phyloP scores from a whole-genome alignment of 2,888 invertebrate species.

The Hydroisotoma schaefferi region DNA sequence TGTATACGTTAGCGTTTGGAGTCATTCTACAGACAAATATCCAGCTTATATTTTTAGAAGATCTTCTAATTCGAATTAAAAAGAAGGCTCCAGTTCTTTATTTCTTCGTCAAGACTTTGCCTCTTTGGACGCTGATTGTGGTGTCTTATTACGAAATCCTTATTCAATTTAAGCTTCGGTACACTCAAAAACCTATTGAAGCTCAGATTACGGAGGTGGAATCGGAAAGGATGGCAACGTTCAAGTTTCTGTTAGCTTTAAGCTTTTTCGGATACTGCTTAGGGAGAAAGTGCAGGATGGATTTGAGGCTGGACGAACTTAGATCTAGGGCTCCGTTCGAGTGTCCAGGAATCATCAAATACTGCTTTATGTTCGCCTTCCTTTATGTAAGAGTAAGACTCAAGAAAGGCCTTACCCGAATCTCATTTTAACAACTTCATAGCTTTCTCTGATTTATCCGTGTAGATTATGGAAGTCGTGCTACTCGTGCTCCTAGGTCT shows the following conservation, averaged over 20 bases:
- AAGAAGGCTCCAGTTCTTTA: not conserved
- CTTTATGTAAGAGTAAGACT: slow-evolving; percentile 5
- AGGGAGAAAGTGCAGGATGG: slow-evolving; percentile 1
- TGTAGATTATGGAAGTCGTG: no score
- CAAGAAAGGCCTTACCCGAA: no score
- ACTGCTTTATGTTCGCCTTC: not conserved
- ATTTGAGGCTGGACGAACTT: not conserved
- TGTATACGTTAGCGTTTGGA: slow-evolving; percentile 2
- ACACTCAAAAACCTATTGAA: no score
- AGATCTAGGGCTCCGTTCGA: not conserved
- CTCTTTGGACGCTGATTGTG: not conserved
- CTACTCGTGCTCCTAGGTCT: no score
- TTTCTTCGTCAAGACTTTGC: not conserved
- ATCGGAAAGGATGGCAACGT: not conserved
- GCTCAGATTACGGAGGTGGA: not conserved
- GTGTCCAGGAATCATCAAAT: slow-evolving; percentile 4
- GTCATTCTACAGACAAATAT: slow-evolving; percentile 2
- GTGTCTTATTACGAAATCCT: not conserved
- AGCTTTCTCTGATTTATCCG: no score
- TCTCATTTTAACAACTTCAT: no score
- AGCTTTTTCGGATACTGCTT: not conserved
- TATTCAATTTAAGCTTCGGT: not conserved
- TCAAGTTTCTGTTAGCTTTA: not conserved
- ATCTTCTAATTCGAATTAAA: not conserved
- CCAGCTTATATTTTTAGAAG: slow-evolving; percentile 1